A percentile compares a stretch with the other conserved stretches of the same genome.
phyloP scores from a whole-genome alignment of 1,140 invertebrate genomes.

The Polypedilum vanderplanki region DNA sequence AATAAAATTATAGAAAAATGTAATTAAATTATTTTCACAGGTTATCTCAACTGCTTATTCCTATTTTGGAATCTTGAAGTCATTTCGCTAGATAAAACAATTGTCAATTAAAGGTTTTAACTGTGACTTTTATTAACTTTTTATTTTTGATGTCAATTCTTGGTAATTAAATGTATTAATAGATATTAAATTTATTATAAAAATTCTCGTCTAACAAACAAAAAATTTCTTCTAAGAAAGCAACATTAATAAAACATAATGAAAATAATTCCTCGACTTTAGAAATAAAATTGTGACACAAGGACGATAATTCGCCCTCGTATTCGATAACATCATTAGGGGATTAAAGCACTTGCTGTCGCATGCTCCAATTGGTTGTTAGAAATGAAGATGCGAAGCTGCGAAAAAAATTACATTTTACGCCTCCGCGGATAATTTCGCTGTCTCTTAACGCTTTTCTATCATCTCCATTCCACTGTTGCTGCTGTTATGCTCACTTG shows the following conservation, averaged over 20 bases:
- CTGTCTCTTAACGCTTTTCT: conserved; percentile 3
- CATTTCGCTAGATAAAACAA: background rate
- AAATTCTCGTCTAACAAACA: too few relatives aligned
- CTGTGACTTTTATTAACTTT: too few relatives aligned
- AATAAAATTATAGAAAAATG: background rate
- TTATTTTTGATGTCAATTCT: too few relatives aligned
- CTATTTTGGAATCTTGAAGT: background rate
- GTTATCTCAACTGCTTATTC: background rate
- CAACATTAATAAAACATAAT: too few relatives aligned
- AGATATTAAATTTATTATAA: too few relatives aligned
- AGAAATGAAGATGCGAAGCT: background rate
- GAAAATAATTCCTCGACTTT: too few relatives aligned
- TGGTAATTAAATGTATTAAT: too few relatives aligned
- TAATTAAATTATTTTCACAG: background rate
- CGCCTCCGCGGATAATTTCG: background rate
- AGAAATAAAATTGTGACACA: background rate
- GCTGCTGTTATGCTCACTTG: background rate
- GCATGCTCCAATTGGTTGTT: background rate
- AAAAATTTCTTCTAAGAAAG: too few relatives aligned
- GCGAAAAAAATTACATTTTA: conserved; percentile 5
- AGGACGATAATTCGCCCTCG: background rate
- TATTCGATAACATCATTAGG: conserved; percentile 12
- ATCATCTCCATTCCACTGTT: background rate
- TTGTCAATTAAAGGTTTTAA: too few relatives aligned
- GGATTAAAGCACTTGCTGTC: conserved; percentile 3